Evolutionary conservation across 2,888 invertebrate genomes (phyloP), one percentile per base, ranked within the genome.

Genomic region (Spicauda simplicius): DNA sequence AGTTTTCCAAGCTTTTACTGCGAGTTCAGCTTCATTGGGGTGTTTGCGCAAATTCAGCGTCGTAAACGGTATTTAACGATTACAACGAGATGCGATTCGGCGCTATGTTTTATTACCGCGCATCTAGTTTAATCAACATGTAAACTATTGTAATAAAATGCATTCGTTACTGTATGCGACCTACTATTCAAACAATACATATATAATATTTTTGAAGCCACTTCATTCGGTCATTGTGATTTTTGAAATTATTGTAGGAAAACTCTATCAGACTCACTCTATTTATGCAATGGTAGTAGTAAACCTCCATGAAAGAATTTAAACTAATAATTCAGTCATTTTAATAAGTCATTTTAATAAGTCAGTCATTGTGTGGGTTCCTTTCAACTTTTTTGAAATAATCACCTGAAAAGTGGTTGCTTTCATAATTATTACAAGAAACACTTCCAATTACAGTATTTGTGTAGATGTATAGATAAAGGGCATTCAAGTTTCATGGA

Each of bases 21-120:
- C 64, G 71, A 71, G 71, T 77, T 77, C 77, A 74, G 75, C 71
- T 76, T 75, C 73, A 58, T 75, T 70, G 69, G 64, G 73, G 71
- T 73, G 77, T 81, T 84, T 78, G 75, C 77, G 76, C 76, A 79
- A 80, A 83, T 80, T 75, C 76, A 74, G 77, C 76, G 74, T 82
- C 82, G 75, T 87, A 85, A 86, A 85, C 78, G 76, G 72, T 76
- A 77, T 80, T 80, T 82, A 75, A 78, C 73, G 81, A 83, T 76
- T 74, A 75, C 74, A 68, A 64, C 57, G 72, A 71, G 65, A 57
- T 61, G 61, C 66, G 66, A 61, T 61, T 67, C 66, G 61, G 56
- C 41, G 50, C 66, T 67, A 67, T 55, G 61, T 67, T 67, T 67
- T 67, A 67, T 56, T 61, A 67, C 66, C 66, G 60, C 61, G 56